These are phyloP conservation scores for Aplocera efformata DNA, from an alignment of 2,888 invertebrate genomes.

Conservation along the genomic window DNA sequence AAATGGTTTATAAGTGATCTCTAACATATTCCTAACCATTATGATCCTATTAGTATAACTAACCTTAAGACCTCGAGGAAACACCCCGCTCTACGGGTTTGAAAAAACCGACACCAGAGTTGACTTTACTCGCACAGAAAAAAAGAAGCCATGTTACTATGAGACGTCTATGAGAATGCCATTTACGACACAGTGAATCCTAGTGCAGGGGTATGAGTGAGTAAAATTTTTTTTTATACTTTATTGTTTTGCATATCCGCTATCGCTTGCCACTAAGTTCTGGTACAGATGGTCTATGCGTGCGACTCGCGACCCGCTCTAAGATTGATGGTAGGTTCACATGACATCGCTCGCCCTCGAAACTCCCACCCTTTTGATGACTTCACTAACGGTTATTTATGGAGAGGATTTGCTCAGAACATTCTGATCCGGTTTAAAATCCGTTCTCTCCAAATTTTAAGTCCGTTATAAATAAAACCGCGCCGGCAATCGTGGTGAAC, in stretches of 20 bases:
- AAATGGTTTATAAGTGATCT: no score
- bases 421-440: constrained; percentile 47
- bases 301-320: constrained; percentile 51
- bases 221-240: no score
- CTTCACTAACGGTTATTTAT: constrained; percentile 78
- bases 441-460: constrained; percentile 53
- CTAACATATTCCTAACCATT: no score
- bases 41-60: no score
- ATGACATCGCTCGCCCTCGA: constrained; percentile 69
- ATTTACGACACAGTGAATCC: no score
- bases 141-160: no score
- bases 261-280: constrained; percentile 15
- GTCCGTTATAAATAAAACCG: constrained; percentile 47
- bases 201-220: no score
- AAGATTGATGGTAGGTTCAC: constrained; percentile 77
- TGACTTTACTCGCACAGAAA: no score
- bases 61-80: no score
- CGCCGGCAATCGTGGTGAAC: constrained; percentile 31
- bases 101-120: no score
- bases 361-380: constrained; percentile 73
- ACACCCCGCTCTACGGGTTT: no score
- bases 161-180: no score
- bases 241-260: constrained; percentile 10
- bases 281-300: constrained; percentile 46
- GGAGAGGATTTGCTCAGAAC: constrained; percentile 59